Evolutionary conservation across 2,113 vertebrate species (phyloP).

Genomic region (Myiozetetes cayanensis): DNA sequence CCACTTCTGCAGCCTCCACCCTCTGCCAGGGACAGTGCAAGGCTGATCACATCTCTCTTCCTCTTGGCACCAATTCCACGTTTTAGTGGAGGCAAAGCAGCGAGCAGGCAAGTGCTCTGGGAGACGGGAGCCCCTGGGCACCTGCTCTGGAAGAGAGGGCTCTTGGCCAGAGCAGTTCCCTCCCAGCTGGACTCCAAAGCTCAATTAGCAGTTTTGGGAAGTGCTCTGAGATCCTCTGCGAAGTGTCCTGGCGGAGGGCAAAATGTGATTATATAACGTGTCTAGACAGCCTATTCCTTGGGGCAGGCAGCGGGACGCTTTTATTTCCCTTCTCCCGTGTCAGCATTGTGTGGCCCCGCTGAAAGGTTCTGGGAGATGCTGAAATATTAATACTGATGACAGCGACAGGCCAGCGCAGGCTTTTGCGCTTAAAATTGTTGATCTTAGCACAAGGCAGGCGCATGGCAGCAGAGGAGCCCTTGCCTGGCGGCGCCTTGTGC

Average conservation of each 20-base stretch:
- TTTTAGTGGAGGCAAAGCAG: not conserved
- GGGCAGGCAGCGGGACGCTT: not conserved
- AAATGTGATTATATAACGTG: not conserved
- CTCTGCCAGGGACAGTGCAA: fast-evolving
- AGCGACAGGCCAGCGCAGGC: not conserved
- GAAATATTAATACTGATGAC: not conserved
- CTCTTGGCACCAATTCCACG: not conserved
- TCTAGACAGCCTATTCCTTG: slow-evolving; percentile 13
- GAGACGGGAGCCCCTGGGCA: not conserved
- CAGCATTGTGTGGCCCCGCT: not conserved
- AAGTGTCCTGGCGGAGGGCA: slow-evolving; percentile 37
- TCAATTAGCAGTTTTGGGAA: not conserved
- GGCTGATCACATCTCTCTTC: not conserved
- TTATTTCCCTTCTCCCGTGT: not conserved
- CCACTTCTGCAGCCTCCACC: not conserved
- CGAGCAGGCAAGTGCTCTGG: not conserved
- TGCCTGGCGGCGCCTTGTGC: not conserved
- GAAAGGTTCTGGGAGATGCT: slow-evolving; percentile 12
- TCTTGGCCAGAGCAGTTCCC: not conserved
- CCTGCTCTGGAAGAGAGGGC: not conserved
- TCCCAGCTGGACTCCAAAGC: not conserved
- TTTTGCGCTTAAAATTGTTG: not conserved
- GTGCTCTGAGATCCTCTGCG: not conserved
- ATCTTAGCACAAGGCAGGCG: not conserved
- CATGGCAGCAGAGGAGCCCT: not conserved